Evolutionary conservation across 2,888 invertebrate species (phyloP).

Genomic region (Amphimallon solstitiale): DNA sequence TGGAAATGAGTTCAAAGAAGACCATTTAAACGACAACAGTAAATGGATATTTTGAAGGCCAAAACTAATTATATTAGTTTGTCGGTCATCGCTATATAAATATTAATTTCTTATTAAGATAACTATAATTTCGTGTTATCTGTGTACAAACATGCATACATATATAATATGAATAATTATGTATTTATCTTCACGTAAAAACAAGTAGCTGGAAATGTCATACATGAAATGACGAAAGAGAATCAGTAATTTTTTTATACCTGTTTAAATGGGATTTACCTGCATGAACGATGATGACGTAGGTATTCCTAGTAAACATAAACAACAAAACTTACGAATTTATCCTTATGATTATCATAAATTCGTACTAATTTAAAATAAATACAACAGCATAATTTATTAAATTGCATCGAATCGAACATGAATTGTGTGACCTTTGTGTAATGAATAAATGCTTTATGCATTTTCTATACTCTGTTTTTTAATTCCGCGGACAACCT

Average conservation of each 20-base stretch:
- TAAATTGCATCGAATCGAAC: too few relatives aligned
- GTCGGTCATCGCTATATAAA: not conserved
- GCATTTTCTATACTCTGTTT: too few relatives aligned
- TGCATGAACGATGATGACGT: too few relatives aligned
- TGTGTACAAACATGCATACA: not conserved
- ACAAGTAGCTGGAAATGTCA: not conserved
- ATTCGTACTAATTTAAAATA: too few relatives aligned
- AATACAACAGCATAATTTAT: too few relatives aligned
- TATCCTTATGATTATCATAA: too few relatives aligned
- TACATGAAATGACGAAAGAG: not conserved
- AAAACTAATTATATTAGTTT: not conserved
- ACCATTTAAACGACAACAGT: not conserved
- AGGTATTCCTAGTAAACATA: too few relatives aligned
- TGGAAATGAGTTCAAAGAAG: not conserved
- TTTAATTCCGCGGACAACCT: too few relatives aligned
- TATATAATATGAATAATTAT: too few relatives aligned
- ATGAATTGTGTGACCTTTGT: too few relatives aligned
- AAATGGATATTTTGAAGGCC: slow-evolving; percentile 14
- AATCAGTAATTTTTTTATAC: not conserved
- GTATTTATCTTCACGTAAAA: not conserved
- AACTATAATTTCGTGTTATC: not conserved
- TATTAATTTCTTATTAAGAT: not conserved
- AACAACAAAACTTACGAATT: too few relatives aligned
- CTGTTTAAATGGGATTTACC: slow-evolving; percentile 5
- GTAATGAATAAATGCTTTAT: too few relatives aligned